Conservation (phyloP, 1,140 invertebrate genomes). For the Drosophila kanapiae region DNA sequence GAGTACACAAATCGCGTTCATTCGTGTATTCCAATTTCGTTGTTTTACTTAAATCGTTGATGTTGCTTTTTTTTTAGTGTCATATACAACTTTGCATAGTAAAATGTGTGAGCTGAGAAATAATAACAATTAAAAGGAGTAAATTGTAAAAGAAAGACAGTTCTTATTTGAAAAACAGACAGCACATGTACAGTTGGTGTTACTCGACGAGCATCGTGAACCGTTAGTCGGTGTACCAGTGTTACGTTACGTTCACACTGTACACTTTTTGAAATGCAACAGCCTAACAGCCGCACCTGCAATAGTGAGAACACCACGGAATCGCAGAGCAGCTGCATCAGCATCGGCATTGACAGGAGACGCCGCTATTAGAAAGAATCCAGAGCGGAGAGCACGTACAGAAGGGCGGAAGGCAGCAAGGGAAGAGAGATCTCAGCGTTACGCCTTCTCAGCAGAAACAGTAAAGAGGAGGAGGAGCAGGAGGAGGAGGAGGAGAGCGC, state of each 20-base stretch:
- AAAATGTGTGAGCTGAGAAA: neutral
- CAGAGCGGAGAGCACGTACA: conserved; percentile 12
- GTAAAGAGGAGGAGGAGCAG: conserved; percentile 19
- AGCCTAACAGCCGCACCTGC: conserved; percentile 17
- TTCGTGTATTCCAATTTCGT: conserved; percentile 28
- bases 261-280: conserved; percentile 56
- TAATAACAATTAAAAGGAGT: too few relatives aligned
- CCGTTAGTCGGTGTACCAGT: conserved; percentile 1
- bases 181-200: conserved; percentile 2
- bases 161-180: neutral
- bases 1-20: conserved; percentile 52
- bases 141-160: neutral
- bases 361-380: conserved; percentile 17
- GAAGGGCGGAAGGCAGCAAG: conserved; percentile 11
- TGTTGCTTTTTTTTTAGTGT: conserved; percentile 17
- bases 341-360: conserved; percentile 30
- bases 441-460: conserved; percentile 69
- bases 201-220: neutral
- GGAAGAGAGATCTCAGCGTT: conserved; percentile 50
- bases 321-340: conserved; percentile 13
- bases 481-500: conserved; percentile 12
- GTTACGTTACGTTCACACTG: conserved; percentile 10
- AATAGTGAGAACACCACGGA: conserved; percentile 11
- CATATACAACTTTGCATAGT: neutral
- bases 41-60: conserved; percentile 18